Conservation (phyloP, 2,113 vertebrate species). For the Heterochromis multidens region DNA sequence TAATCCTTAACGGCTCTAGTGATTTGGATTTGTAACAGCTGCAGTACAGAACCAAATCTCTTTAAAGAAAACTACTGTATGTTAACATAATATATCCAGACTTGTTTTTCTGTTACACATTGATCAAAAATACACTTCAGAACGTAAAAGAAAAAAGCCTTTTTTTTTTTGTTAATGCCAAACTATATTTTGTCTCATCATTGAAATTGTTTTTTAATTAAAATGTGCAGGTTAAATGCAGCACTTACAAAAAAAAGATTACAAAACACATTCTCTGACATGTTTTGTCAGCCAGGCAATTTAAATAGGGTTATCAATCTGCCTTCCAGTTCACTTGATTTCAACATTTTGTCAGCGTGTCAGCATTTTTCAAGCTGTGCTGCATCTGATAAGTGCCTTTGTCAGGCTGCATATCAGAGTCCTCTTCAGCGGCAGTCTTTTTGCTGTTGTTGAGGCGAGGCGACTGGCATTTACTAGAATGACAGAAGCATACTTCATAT, state of each 20-base stretch:
- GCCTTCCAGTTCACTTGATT: conserved; percentile 34
- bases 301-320: conserved; percentile 32
- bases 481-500: conserved; percentile 60
- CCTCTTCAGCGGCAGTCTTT: conserved; percentile 38
- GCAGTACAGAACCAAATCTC: conserved; percentile 11
- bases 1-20: conserved; percentile 25
- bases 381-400: conserved; percentile 57
- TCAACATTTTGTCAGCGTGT: conserved; percentile 25
- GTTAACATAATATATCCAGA: neutral
- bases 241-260: neutral
- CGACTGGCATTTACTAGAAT: conserved; percentile 46
- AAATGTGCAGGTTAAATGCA: neutral
- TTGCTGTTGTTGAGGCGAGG: conserved; percentile 12
- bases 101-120: neutral
- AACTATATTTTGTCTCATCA: neutral
- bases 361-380: conserved; percentile 43
- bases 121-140: neutral
- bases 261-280: conserved; percentile 26
- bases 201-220: neutral
- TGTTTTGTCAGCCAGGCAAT: conserved; percentile 1
- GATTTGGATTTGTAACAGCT: conserved; percentile 30
- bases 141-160: neutral
- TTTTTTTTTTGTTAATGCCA: neutral
- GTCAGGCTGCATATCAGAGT: conserved; percentile 39
- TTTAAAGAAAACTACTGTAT: neutral